Evolutionary conservation across 2,888 invertebrate genomes (phyloP).

Genomic region (Lithophane semibrunnea): DNA sequence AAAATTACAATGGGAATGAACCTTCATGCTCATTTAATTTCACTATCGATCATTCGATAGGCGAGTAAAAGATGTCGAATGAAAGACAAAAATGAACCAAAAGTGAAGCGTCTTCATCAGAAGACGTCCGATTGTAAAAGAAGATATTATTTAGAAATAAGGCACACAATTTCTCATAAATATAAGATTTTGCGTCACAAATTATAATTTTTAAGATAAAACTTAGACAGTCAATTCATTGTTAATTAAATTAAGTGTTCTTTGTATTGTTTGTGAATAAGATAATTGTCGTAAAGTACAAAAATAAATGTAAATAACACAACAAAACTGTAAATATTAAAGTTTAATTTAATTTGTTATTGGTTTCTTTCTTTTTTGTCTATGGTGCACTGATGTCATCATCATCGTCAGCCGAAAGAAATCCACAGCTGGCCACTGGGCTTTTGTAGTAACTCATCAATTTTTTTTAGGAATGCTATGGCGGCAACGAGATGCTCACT

Average conservation of each 20-base stretch:
- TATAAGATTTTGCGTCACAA: slow-evolving; percentile 48
- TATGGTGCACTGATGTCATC: not conserved
- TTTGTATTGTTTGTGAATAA: slow-evolving; percentile 25
- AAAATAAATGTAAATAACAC: slow-evolving; percentile 46
- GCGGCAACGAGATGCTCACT: too few relatives aligned
- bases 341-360: slow-evolving; percentile 17
- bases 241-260: slow-evolving; percentile 22
- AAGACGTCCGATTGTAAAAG: not conserved
- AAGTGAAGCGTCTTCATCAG: not conserved
- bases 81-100: not conserved
- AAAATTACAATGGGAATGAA: too few relatives aligned
- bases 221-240: not conserved
- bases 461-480: too few relatives aligned
- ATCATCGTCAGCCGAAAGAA: not conserved
- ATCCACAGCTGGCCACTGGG: not conserved
- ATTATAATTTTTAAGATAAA: slow-evolving; percentile 5
- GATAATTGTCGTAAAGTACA: slow-evolving; percentile 5
- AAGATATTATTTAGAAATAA: slow-evolving; percentile 4
- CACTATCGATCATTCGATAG: not conserved
- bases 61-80: not conserved
- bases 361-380: not conserved
- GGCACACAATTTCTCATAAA: slow-evolving; percentile 41
- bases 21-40: not conserved
- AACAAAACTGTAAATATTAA: slow-evolving; percentile 48
- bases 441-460: too few relatives aligned